A percentile compares a stretch with the other conserved stretches of the same genome.
phyloP scores from a whole-genome alignment of 2,113 vertebrate genomes.

The Heterocephalus glaber region DNA sequence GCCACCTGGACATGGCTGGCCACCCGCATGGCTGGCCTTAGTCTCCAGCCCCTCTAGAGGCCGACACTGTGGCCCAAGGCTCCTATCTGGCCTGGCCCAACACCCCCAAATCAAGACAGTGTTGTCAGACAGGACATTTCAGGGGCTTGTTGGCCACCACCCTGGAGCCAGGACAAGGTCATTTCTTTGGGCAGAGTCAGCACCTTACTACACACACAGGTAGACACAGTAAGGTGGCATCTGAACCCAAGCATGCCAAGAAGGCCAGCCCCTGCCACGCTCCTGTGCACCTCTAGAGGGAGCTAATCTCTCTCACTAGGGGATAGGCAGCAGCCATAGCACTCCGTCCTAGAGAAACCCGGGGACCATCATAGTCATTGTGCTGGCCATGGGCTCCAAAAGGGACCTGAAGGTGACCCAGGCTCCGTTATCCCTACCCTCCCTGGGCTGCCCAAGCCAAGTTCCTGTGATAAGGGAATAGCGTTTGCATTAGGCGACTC shows the following conservation, averaged over 20 bases:
- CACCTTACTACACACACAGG: too few relatives aligned
- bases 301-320: rapidly evolving
- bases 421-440: too few relatives aligned
- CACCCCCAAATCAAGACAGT: neutral
- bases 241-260: neutral
- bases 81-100: too few relatives aligned
- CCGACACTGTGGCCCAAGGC: rapidly evolving
- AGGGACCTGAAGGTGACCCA: neutral
- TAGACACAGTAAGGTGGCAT: rapidly evolving
- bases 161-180: neutral
- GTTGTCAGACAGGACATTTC: neutral
- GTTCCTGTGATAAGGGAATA: neutral
- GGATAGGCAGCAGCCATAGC: neutral
- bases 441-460: neutral
- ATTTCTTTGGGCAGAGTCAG: neutral
- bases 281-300: rapidly evolving
- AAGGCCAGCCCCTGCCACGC: rapidly evolving
- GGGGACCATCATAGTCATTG: rapidly evolving
- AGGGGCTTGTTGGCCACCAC: too few relatives aligned
- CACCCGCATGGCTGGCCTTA: rapidly evolving
- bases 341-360: rapidly evolving
- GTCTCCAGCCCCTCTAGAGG: neutral
- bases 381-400: neutral
- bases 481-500: neutral
- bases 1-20: rapidly evolving